Conservation (phyloP, 2,113 vertebrate genomes). For the Scartelaos histophorus region DNA sequence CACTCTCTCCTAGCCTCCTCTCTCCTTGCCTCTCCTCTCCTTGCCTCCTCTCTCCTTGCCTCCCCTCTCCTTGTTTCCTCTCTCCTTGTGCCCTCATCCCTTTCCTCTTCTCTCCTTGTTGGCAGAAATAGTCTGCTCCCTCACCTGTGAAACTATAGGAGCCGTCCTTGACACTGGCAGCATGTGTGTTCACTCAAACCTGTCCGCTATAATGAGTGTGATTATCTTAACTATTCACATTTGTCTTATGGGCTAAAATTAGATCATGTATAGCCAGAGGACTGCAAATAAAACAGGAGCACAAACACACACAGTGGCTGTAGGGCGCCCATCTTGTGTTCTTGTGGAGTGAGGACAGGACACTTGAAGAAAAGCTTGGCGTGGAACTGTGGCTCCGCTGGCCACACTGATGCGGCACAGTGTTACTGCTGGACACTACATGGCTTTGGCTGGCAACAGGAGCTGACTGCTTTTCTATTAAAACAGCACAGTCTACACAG, state of each 20-base stretch:
- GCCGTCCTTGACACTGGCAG: conserved; percentile 45
- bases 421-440: neutral
- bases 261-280: conserved; percentile 45
- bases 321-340: conserved; percentile 13
- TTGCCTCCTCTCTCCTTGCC: neutral
- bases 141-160: conserved; percentile 61
- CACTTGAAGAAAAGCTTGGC: conserved; percentile 10
- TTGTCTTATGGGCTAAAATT: conserved; percentile 21
- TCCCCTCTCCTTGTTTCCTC: neutral
- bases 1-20: conserved; percentile 1
- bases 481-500: neutral
- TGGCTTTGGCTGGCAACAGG: neutral
- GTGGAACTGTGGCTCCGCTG: neutral
- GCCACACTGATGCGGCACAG: neutral
- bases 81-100: neutral
- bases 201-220: conserved; percentile 31
- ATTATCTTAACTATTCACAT: conserved; percentile 38
- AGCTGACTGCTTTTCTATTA: neutral
- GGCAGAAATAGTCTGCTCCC: conserved; percentile 45
- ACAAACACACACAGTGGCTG: conserved; percentile 3
- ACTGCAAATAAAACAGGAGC: conserved; percentile 5
- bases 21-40: too few relatives aligned
- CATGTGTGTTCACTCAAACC: conserved; percentile 14
- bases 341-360: conserved; percentile 28
- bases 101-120: conserved; percentile 6